Evolutionary conservation across 2,888 invertebrate species (phyloP).

Genomic region (Brachypterus glaber): DNA sequence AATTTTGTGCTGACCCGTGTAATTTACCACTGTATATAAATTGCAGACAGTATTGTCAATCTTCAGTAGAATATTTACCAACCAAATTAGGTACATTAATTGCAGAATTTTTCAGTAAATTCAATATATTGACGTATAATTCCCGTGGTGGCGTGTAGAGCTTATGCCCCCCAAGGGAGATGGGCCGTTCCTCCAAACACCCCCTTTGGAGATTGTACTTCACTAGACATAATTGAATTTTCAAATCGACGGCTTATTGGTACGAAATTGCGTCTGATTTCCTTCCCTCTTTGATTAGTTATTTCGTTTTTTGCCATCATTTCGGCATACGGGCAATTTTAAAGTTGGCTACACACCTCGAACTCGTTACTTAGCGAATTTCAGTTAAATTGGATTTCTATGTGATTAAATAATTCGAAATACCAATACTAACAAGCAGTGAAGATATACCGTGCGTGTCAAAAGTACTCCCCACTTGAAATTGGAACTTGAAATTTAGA

Average conservation of each 20-base stretch:
- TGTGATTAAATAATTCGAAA: slow-evolving; percentile 6
- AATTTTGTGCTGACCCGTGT: no score
- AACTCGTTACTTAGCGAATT: no score
- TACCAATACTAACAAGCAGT: no score
- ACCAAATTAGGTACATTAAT: no score
- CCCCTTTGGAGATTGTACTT: slow-evolving; percentile 32
- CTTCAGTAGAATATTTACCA: no score
- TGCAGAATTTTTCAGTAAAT: no score
- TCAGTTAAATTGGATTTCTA: slow-evolving; percentile 26
- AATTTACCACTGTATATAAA: no score
- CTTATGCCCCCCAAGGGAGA: slow-evolving; percentile 14
- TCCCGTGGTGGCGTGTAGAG: slow-evolving; percentile 11
- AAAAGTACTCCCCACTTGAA: no score
- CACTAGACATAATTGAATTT: slow-evolving; percentile 42
- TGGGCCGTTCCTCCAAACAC: slow-evolving; percentile 23
- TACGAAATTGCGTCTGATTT: slow-evolving; percentile 37
- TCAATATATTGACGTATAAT: slow-evolving; percentile 9
- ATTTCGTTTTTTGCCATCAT: slow-evolving; percentile 38
- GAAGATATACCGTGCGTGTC: no score
- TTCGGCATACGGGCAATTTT: slow-evolving; percentile 40
- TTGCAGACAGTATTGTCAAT: no score
- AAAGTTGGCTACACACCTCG: slow-evolving; percentile 30
- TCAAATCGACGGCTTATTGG: slow-evolving; percentile 40
- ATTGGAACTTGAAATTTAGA: no score
- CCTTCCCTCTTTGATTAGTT: slow-evolving; percentile 39